These are phyloP conservation scores for Limnodromus scolopaceus DNA, from an alignment of 2,797 vertebrate genomes.

Conservation along the genomic window DNA sequence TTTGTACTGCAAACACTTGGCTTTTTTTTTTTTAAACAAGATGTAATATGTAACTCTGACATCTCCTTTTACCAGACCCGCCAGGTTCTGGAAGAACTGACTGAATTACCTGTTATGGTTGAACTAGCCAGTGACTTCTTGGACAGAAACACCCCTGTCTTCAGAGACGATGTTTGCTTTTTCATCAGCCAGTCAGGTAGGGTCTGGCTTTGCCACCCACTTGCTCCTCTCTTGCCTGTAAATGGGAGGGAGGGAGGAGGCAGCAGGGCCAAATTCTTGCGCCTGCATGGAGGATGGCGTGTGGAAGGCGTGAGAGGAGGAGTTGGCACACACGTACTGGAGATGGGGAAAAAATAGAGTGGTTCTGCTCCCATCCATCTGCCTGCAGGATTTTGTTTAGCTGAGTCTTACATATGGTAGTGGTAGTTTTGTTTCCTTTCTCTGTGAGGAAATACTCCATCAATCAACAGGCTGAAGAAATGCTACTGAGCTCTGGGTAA, in stretches of 20 bases:
- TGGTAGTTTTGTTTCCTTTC: background rate
- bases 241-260: background rate
- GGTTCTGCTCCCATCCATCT: background rate
- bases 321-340: accelerated
- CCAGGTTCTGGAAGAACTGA: constrained; percentile 95
- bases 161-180: constrained; percentile 97
- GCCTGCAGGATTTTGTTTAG: background rate
- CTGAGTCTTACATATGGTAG: background rate
- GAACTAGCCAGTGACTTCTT: constrained; percentile 97
- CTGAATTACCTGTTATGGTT: constrained; percentile 97
- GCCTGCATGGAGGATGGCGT: no score
- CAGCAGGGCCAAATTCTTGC: background rate
- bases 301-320: accelerated
- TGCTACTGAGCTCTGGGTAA: background rate
- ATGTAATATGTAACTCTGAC: background rate
- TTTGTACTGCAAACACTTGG: background rate
- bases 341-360: background rate
- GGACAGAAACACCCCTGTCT: constrained; percentile 98
- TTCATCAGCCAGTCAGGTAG: constrained; percentile 98
- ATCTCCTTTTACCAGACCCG: constrained; percentile 84
- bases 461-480: background rate
- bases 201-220: background rate
- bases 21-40: background rate
- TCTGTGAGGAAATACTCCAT: background rate
- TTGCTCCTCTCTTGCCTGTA: background rate